phyloP scores from a whole-genome alignment of 1,140 invertebrate genomes.

The Brachystomella parvula region DNA sequence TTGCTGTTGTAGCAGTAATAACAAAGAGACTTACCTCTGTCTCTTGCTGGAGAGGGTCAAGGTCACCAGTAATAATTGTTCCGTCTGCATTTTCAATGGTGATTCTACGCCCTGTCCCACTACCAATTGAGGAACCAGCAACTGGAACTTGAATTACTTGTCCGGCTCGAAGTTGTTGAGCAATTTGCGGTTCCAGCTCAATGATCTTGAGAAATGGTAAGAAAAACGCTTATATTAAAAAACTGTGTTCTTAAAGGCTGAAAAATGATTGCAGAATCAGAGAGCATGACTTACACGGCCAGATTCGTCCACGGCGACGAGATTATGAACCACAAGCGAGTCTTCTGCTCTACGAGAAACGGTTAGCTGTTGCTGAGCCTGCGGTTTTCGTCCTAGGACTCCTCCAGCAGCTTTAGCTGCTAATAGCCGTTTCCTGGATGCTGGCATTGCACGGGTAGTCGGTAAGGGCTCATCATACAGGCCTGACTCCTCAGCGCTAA shows the following conservation, averaged over 20 bases:
- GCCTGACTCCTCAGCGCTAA: too few relatives aligned
- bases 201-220: neutral
- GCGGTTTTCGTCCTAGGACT: too few relatives aligned
- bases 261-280: neutral
- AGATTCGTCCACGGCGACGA: neutral
- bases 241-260: neutral
- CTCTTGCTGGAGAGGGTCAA: neutral
- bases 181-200: neutral
- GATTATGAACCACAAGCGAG: neutral
- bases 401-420: too few relatives aligned
- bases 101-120: neutral
- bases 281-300: neutral
- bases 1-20: too few relatives aligned
- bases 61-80: constrained; percentile 3
- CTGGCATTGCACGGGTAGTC: too few relatives aligned
- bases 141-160: constrained; percentile 4
- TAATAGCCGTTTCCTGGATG: too few relatives aligned
- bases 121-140: neutral
- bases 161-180: neutral
- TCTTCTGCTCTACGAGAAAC: too few relatives aligned
- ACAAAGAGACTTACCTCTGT: too few relatives aligned
- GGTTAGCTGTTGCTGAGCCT: too few relatives aligned
- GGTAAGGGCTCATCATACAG: too few relatives aligned
- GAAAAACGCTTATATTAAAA: too few relatives aligned
- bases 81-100: neutral